These are phyloP conservation scores for Aphaenogaster floridana DNA, from an alignment of 1,140 invertebrate species.

Conservation along the genomic window DNA sequence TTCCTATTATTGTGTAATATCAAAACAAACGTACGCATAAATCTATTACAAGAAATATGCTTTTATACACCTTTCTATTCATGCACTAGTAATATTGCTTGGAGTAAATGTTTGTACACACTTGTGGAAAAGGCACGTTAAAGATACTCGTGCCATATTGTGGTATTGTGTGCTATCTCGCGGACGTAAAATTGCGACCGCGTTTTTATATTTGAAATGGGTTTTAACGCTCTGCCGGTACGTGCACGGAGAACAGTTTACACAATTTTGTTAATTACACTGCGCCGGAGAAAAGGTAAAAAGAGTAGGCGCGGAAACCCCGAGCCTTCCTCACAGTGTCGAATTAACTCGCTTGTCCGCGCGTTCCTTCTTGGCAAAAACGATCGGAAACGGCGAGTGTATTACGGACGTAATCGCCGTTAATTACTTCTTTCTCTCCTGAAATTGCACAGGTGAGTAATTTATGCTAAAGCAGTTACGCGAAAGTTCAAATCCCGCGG, in stretches of 20 bases:
- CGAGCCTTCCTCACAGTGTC: conserved; percentile 11
- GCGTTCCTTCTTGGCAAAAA: conserved; percentile 49
- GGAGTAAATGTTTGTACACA: conserved; percentile 22
- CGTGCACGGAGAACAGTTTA: conserved; percentile 52
- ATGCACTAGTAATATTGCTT: neutral
- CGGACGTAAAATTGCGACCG: conserved; percentile 47
- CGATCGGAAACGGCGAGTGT: conserved; percentile 47
- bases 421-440: conserved; percentile 59
- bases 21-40: neutral
- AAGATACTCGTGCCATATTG: conserved; percentile 24
- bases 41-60: neutral
- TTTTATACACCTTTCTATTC: neutral
- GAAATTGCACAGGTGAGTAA: conserved; percentile 50
- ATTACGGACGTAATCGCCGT: conserved; percentile 56
- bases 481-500: conserved; percentile 37
- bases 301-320: conserved; percentile 27
- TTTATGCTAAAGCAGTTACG: conserved; percentile 42
- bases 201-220: conserved; percentile 56
- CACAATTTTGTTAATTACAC: conserved; percentile 64
- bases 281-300: conserved; percentile 39
- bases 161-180: conserved; percentile 30
- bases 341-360: conserved; percentile 43
- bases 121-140: conserved; percentile 15
- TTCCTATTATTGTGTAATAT: neutral
- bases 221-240: conserved; percentile 48